Base-by-base conservation (phyloP, 2,797 vertebrate species). In the Lates japonicus region DNA sequence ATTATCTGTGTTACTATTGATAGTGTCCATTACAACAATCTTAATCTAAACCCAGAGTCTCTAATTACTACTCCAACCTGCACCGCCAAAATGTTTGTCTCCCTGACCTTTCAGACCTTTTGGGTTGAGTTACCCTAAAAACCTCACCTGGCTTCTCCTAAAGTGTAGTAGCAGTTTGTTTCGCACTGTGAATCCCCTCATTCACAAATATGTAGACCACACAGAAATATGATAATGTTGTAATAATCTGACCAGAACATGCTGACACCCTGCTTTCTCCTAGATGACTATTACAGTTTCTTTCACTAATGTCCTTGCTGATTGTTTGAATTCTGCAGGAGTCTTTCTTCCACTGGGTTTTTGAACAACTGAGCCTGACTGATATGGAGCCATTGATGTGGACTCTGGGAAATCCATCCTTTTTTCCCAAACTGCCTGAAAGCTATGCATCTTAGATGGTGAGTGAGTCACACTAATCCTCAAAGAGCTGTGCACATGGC, bases 341-440 rank as follows among this genome's bases (percentile, higher is more conserved):
- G 94, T 99, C 98, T 67, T 99, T 97, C 94, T 99, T 99, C 82
- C 98, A 99, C 88, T 99, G 98, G 98, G 91, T 96, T 1, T 99
- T 99, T n/a, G 98, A 65, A 97, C 98, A 85, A 97, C 94, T 0
- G 97, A 99, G 91, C 49, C 97, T 2, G 97, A 95, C 93, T 99
- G 97, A 92, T 98, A 94, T 1, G 97, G 97, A 62, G 93, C 95
- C 75, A 92, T 99, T 54, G 95, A 97, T 10, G 95, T 99, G n/a
- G 93, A 97, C 91, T 96, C 95, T 0, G 96, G 97, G 74, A 98
- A 95, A 89, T 95, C 97, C 35, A 90, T 97, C 33, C 94, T 99
- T 73, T 99, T 99, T 58, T 58, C 57, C 57, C 57, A 58, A 58
- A 58, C 57, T 70, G 55, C 42, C 55, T 48, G 95, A 97, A 69